Base-by-base conservation (phyloP, 2,113 vertebrate genomes). In the Spea bombifrons region DNA sequence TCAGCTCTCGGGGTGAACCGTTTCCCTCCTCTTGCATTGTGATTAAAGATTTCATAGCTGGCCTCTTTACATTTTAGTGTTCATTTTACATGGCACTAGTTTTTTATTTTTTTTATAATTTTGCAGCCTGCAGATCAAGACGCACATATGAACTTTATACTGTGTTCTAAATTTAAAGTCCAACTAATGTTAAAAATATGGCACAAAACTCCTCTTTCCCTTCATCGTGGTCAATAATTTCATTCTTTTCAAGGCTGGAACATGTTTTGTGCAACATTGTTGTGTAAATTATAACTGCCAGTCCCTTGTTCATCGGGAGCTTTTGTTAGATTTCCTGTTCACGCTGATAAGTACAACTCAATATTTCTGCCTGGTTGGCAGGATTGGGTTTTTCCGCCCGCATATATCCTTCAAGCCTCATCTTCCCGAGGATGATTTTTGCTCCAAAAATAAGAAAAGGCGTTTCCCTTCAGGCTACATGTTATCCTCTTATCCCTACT, bases 401-500 rank as follows among this genome's bases (percentile, higher is more conserved):
- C 12, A 84, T 81, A 83, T 83, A 72, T 85, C 85, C 88, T 88
- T 87, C 89, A 86, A 89, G 87, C 88, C 88, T 87, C 83, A 87
- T 81, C 85, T 84, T 89, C 92, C 84, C 85, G 82, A 61, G 68
- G 90, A 90, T 90, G 89, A 87, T 86, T 90, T 86, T 85, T 84
- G 87, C 90, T 90, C 91, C 91, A 90, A 88, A 85, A 86, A 87
- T 90, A 84, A 92, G 92, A 89, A 94, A 93, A 92, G 78, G 88
- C 92, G 86, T 90, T 87, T 92, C 93, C 92, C 93, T 94, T 91
- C 89, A 90, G 94, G 93, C 94, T 89, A 91, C 91, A 90, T 95
- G 95, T 99, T 97, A 99, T 98, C 97, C 97, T 98, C 97, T 99
- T 97, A 99, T 98, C 95, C 96, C 93, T 92, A 96, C 95, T 96